Conservation (phyloP, 1,140 invertebrate genomes). For the Oreohelix idahoensis region DNA sequence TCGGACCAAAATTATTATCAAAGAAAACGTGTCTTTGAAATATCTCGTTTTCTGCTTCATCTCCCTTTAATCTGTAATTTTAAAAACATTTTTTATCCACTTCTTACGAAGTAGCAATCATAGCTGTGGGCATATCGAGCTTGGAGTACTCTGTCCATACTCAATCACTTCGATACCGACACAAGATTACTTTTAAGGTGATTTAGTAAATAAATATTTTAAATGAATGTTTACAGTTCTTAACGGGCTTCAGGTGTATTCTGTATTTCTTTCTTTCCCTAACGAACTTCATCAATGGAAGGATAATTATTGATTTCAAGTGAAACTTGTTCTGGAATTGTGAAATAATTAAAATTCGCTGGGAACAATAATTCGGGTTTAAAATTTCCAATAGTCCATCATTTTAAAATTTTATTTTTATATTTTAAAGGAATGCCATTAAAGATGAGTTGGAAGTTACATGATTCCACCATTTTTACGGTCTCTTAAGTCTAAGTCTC, state of each 20-base stretch:
- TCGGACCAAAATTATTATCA: background rate
- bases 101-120: background rate
- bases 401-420: too few relatives aligned
- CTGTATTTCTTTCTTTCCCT: too few relatives aligned
- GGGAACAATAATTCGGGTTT: too few relatives aligned
- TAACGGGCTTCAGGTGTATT: background rate
- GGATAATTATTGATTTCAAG: too few relatives aligned
- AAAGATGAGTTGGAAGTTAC: background rate
- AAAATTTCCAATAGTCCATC: too few relatives aligned
- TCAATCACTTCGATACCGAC: background rate
- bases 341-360: too few relatives aligned
- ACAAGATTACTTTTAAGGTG: background rate
- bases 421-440: too few relatives aligned
- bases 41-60: background rate
- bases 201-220: background rate
- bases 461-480: background rate
- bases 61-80: background rate
- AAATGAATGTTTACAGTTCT: background rate
- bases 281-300: too few relatives aligned
- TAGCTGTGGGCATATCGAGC: background rate
- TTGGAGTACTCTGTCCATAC: background rate
- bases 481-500: background rate
- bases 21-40: background rate
- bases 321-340: too few relatives aligned
- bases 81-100: background rate